Conservation (phyloP, 2,797 vertebrate genomes). For the Pitangus sulphuratus region DNA sequence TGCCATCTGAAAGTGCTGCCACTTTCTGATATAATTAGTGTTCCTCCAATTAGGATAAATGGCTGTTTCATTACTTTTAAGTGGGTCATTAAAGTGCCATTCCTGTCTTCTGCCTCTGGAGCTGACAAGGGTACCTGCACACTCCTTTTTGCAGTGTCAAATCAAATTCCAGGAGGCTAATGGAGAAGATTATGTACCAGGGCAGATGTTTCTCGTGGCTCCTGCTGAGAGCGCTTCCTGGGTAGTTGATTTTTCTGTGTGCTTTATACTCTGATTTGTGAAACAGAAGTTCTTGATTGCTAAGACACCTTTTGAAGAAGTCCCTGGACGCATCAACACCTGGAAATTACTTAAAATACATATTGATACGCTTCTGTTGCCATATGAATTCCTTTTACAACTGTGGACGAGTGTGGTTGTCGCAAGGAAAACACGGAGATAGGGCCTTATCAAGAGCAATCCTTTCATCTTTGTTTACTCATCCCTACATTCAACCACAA, state of each 20-base stretch:
- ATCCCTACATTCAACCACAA: background rate
- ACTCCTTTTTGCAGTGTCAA: conserved; percentile 8
- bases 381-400: background rate
- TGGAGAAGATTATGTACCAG: background rate
- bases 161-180: conserved; percentile 46
- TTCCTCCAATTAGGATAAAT: conserved; percentile 60
- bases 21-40: conserved; percentile 46
- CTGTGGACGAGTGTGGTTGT: background rate
- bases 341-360: background rate
- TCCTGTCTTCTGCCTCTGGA: background rate
- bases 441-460: background rate
- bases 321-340: background rate
- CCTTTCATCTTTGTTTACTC: background rate
- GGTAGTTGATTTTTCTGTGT: background rate
- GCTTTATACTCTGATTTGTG: background rate
- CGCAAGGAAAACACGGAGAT: background rate
- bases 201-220: conserved; percentile 17
- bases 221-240: conserved; percentile 29
- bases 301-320: background rate
- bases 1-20: background rate
- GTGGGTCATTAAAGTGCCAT: conserved; percentile 52
- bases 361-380: background rate
- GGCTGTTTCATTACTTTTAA: conserved; percentile 57
- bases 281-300: background rate
- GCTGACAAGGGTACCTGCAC: conserved; percentile 8